Base-by-base conservation (phyloP, 1,140 invertebrate genomes). In the Zaprionus gabonicus region DNA sequence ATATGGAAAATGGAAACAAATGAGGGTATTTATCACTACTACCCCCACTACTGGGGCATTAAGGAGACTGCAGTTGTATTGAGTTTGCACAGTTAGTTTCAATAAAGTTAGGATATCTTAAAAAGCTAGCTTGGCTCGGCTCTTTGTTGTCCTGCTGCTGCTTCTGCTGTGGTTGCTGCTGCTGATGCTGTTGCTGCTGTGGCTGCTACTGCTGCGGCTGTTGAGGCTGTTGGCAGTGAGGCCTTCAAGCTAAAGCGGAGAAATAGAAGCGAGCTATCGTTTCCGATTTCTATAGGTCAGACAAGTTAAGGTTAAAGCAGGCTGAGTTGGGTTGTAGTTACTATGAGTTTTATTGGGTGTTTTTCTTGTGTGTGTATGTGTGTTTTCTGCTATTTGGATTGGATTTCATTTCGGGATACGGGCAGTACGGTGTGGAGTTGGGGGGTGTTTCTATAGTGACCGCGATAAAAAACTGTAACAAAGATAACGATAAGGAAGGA, bases 101-200 rank as follows among this genome's bases (percentile, higher is more conserved):
- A 4, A 41, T 41, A 41, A 25, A 55, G 59, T 46, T 59, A 53
- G 23, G 49, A 20, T 36, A 53, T 70, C 34, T 71, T 71, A 49
- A 31, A 66, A 65, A 58, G 66, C 49, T 82, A 36, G 69, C 64
- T 76, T 76, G 59, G 62, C 67, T 79, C 65, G 68, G 74, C 81
- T 80, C 78, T 73, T 83, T 83, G 69, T 82, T 83, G 78, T 75
- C 71, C 81, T 69, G 78, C 76, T 81, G 79, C 63, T 77, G 73
- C 71, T 55, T 28, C 17, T 66, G 63, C 63, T 36, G 63, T 10
- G 27, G 63, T 13, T 38, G 63, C 31, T 55, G 63, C 17, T 34
- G 63, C 17, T 34, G 46, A 44, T 28, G 31, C 12, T 78, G 49
- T 60, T 80, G 71, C 27, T 38, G 76, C 62, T 79, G 72, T 55